Conservation (phyloP, 2,888 invertebrate genomes). For the Ecliptopera silaceata region DNA sequence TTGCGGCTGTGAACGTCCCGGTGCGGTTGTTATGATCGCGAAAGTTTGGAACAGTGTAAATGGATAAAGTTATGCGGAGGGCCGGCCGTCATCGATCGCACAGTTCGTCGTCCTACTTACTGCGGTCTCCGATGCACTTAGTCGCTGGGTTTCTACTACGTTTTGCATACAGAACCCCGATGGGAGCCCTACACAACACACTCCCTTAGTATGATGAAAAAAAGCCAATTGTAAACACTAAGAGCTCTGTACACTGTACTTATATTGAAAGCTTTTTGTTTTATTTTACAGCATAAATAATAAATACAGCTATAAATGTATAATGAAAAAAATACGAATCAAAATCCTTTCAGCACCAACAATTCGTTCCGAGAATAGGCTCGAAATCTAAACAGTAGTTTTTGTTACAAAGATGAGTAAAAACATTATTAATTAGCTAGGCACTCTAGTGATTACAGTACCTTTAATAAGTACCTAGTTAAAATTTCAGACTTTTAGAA, state of each 20-base stretch:
- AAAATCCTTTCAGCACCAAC: too few relatives aligned
- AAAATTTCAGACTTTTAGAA: slow-evolving; percentile 43
- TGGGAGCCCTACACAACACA: slow-evolving; percentile 31
- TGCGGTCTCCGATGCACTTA: slow-evolving; percentile 73
- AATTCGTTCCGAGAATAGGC: too few relatives aligned
- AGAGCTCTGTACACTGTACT: too few relatives aligned
- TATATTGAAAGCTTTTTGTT: too few relatives aligned
- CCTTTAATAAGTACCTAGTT: neutral
- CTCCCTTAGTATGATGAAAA: slow-evolving; percentile 24
- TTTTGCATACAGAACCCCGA: slow-evolving; percentile 48
- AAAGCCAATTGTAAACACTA: neutral
- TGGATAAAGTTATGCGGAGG: slow-evolving; percentile 78
- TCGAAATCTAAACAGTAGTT: too few relatives aligned
- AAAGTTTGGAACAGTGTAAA: slow-evolving; percentile 77
- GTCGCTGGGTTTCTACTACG: slow-evolving; percentile 61
- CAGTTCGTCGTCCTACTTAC: slow-evolving; percentile 82
- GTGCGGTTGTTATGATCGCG: slow-evolving; percentile 68
- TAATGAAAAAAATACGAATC: too few relatives aligned
- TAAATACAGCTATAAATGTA: too few relatives aligned
- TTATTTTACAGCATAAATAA: too few relatives aligned
- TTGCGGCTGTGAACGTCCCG: slow-evolving; percentile 31
- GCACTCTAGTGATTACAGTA: neutral
- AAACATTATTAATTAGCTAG: too few relatives aligned
- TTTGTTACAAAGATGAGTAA: too few relatives aligned
- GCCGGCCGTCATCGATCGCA: slow-evolving; percentile 76